Percentiles rank a stretch among this genome's conserved stretches.
These are phyloP conservation scores for Heterodera schachtii DNA, from an alignment of 1,140 invertebrate genomes.

Conservation along the genomic window DNA sequence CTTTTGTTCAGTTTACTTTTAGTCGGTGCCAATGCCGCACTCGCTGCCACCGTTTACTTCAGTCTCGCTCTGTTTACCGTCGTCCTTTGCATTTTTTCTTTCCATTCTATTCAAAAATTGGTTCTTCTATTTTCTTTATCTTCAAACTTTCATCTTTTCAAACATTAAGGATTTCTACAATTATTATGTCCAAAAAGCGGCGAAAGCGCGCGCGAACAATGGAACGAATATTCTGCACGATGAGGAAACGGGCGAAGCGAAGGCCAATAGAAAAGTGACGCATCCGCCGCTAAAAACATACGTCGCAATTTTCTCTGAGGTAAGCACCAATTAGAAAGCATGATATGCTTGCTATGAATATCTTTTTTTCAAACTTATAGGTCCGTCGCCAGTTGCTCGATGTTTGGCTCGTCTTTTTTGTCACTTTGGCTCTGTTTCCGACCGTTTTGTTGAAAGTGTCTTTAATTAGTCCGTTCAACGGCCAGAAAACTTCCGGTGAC, in stretches of 20 bases:
- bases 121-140: too few species aligned
- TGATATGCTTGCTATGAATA: too few species aligned
- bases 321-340: too few species aligned
- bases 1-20: conserved; percentile 39
- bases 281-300: conserved; percentile 34
- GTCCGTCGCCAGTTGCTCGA: conserved; percentile 79
- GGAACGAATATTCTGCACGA: conserved; percentile 30
- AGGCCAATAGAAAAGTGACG: neutral
- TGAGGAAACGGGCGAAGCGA: conserved; percentile 28
- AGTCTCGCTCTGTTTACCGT: conserved; percentile 88
- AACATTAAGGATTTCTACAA: conserved; percentile 37
- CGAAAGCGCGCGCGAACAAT: conserved; percentile 13
- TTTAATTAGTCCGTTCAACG: conserved; percentile 35
- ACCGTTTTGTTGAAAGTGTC: conserved; percentile 70
- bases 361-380: conserved; percentile 19
- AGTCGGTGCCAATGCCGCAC: conserved; percentile 76
- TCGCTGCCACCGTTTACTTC: conserved; percentile 95
- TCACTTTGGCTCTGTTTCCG: conserved; percentile 87
- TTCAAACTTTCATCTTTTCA: too few species aligned
- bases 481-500: conserved; percentile 6
- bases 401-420: conserved; percentile 90
- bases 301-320: conserved; percentile 46
- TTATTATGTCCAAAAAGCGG: conserved; percentile 38
- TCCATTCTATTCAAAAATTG: conserved; percentile 87
- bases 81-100: conserved; percentile 89